phyloP scores from a whole-genome alignment of 2,797 vertebrate genomes.

The Sebastes vulpes region DNA sequence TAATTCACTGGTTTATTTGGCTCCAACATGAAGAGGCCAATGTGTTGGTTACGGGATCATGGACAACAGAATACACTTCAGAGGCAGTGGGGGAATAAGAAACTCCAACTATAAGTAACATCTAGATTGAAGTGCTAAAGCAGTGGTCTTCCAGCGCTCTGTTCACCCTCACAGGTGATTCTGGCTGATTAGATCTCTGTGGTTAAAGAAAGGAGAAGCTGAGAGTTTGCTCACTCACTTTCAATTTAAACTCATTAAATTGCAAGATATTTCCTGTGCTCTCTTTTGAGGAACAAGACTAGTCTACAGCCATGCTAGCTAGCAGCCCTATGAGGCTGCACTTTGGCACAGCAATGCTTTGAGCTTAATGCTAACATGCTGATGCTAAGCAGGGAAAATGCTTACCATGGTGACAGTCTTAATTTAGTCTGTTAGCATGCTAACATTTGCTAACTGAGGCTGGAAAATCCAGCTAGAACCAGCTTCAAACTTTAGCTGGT shows the following conservation, averaged over 20 bases:
- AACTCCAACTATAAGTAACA: not conserved
- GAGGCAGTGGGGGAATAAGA: not conserved
- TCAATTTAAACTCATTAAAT: not conserved
- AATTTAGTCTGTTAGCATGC: not conserved
- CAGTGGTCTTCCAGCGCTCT: not conserved
- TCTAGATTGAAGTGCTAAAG: not conserved
- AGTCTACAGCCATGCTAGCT: not conserved
- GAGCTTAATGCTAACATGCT: not conserved
- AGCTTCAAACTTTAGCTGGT: no score
- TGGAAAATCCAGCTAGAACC: no score
- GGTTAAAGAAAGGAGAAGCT: not conserved
- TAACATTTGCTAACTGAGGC: no score
- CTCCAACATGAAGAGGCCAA: not conserved
- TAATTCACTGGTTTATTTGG: slow-evolving; percentile 17
- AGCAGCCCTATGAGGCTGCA: not conserved
- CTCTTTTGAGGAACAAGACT: not conserved
- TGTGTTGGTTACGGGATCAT: not conserved
- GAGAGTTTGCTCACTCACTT: not conserved
- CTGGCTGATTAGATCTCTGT: not conserved
- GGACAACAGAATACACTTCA: not conserved
- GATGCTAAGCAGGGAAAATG: not conserved
- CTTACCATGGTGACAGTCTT: no score
- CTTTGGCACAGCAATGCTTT: not conserved
- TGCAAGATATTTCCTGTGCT: not conserved
- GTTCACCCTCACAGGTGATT: not conserved